Evolutionary conservation across 2,888 invertebrate species (phyloP), one percentile per base, ranked within the genome.

Genomic region (Zelleria hepariella): DNA sequence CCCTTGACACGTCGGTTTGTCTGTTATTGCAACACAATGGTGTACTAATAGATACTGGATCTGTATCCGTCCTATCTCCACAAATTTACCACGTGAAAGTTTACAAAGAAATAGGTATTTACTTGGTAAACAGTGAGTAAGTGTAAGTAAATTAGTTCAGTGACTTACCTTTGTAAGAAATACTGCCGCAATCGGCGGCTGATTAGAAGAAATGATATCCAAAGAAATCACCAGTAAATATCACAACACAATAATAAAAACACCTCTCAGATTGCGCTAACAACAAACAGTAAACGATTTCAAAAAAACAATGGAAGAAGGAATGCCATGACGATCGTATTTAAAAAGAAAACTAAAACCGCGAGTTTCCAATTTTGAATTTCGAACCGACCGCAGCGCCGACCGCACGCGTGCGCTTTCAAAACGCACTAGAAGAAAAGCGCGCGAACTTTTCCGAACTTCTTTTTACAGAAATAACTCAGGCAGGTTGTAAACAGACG

Each of bases 401-500:
- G 51, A 51, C 51, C 51, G 51, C 51, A 51, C 51, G 51, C 23
- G 51, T 20, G 10, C 21, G 51, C 51, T 20, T 51, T 20, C 51
- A 23, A 23, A 56, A 56, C 55, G 7, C 32, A 32, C 27, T 32
- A 32, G 21, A 56, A 57, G 21, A 7, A 58, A 58, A 26, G 15
- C 56, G 51, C 21, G 55, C 25, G 51, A 58, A 52, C 52, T 23
- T 54, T n/a, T 21, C 42, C 51, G 21, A 27, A 27, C 27, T 52
- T 21, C 7, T 20, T 15, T 15, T 75, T 72, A 79, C 78, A 75
- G 80, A 81, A 82, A 80, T 80, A 82, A 80, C 78, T 69, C n/a
- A n/a, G n/a, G n/a, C n/a, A 73, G 67, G 66, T 70, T 73, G 67
- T 66, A 67, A 69, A 67, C 63, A 65, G 68, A 71, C 70, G 72